Evolutionary conservation across 2,113 vertebrate genomes (phyloP).

Genomic region (Phodopus roborovskii): DNA sequence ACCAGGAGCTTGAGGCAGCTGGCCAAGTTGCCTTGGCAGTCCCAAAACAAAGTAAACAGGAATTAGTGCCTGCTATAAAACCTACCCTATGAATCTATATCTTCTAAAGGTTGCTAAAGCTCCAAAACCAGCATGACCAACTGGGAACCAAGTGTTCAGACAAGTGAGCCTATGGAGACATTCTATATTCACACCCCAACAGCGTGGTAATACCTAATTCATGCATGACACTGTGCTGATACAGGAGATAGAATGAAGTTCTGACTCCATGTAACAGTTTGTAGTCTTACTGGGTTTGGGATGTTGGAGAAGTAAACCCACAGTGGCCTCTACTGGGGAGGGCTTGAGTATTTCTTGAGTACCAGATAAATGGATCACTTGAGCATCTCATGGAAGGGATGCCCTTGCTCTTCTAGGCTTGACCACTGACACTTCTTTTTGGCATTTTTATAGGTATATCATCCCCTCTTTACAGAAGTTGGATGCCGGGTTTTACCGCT

Average conservation of each 20-base stretch:
- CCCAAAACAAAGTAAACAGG: not conserved
- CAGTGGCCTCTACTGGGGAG: no score
- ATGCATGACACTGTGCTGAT: not conserved
- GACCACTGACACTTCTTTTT: conserved; percentile 34
- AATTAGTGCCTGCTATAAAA: not conserved
- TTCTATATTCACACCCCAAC: not conserved
- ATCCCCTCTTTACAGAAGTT: conserved; percentile 88
- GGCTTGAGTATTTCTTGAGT: not conserved
- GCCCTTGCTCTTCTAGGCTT: no score
- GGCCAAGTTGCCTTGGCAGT: not conserved
- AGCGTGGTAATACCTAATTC: not conserved
- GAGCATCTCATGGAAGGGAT: not conserved
- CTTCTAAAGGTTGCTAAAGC: no score
- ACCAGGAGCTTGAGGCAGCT: not conserved
- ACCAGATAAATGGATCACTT: not conserved
- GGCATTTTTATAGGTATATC: conserved; percentile 85
- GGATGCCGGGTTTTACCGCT: conserved; percentile 92
- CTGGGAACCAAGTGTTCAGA: not conserved
- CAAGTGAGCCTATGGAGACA: not conserved
- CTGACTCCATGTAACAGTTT: not conserved
- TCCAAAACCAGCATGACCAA: no score
- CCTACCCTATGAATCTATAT: not conserved
- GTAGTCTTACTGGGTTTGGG: not conserved
- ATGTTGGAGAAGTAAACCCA: rapidly evolving
- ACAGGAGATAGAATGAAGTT: rapidly evolving